These are phyloP conservation scores for Kradibia gibbosae DNA, from an alignment of 1,140 invertebrate species.

Conservation along the genomic window DNA sequence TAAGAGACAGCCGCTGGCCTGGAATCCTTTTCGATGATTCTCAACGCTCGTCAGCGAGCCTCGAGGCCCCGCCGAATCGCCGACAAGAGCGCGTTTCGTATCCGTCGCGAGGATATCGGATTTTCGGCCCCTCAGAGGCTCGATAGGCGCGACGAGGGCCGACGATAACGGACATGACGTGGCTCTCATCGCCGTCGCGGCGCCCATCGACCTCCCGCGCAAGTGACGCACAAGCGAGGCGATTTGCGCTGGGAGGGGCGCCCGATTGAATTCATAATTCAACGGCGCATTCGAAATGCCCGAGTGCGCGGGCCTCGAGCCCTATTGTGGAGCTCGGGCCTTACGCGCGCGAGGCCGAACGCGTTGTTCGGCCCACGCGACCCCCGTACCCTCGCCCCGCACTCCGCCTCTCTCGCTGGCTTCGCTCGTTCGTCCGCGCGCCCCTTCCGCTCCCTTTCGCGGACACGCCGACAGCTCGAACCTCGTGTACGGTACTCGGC, in stretches of 20 bases:
- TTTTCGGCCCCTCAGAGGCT: background rate
- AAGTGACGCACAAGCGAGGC: background rate
- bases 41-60: too few relatives aligned
- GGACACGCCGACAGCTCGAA: background rate
- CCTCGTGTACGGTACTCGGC: background rate
- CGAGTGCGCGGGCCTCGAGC: background rate
- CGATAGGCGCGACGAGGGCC: background rate
- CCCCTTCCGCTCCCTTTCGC: background rate
- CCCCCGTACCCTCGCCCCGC: background rate
- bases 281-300: slow-evolving; percentile 5
- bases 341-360: background rate
- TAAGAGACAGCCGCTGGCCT: too few relatives aligned
- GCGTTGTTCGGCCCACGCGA: slow-evolving; percentile 38
- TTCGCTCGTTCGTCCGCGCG: background rate
- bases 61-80: too few relatives aligned
- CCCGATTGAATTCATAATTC: slow-evolving; percentile 44
- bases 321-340: slow-evolving; percentile 13
- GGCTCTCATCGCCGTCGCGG: background rate
- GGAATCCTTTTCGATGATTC: background rate
- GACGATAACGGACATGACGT: background rate
- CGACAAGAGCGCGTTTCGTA: background rate
- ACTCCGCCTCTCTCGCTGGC: background rate
- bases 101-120: background rate
- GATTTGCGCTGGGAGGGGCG: background rate
- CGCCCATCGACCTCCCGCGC: background rate